Evolutionary conservation across 2,113 vertebrate species (phyloP), one percentile per base, ranked within the genome.

Genomic region (Vulpes lagopus): DNA sequence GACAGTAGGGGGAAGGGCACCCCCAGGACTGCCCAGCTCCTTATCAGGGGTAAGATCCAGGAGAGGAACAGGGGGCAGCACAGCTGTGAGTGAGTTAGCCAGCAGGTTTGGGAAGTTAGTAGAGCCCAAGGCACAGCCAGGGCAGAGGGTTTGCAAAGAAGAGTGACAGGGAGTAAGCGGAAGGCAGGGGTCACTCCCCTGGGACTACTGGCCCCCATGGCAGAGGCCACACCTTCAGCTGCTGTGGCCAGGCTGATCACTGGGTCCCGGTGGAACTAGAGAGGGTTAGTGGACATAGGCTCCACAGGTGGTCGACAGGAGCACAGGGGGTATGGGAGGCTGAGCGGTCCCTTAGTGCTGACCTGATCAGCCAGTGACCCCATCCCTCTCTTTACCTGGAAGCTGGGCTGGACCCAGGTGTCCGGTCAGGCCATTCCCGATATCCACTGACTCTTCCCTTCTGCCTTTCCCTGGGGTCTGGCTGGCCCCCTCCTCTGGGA

Each of bases 51-150:
- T 38, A 32, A 51, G 30, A 53, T 43, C 8, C 22, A 69, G 62
- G 76, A 90, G 11, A 59, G 69, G 73, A 6, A 9, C 38, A 35
- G 22, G 91, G 53, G 4, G 8, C 49, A 20, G n/a, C 32, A 79
- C 9, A 22, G 67, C 69, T 73, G 76, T 80, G 88, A 43, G 87
- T 73, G 83, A 87, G 60, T 43, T 43, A 43, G 71, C 83, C 83
- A 59, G 51, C 12, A 88, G 87, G 87, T 27, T 3, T 0, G 0
- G 76, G 8, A 74, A 67, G 88, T 97, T 97, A 97, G 97, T 89
- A 43, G 80, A 87, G 92, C 80, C 90, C 3, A 0, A 87, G 96
- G 81, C 89, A 65, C 35, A 62, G 69, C 60, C 23, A 43, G 94
- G 97, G n/a, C 60, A 25, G 78, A 59, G 25, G n/a, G 43, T 32